Percentiles rank a stretch among this genome's conserved stretches.
Evolutionary conservation across 2,888 invertebrate genomes (phyloP).

Genomic region (Tinea semifulvella): DNA sequence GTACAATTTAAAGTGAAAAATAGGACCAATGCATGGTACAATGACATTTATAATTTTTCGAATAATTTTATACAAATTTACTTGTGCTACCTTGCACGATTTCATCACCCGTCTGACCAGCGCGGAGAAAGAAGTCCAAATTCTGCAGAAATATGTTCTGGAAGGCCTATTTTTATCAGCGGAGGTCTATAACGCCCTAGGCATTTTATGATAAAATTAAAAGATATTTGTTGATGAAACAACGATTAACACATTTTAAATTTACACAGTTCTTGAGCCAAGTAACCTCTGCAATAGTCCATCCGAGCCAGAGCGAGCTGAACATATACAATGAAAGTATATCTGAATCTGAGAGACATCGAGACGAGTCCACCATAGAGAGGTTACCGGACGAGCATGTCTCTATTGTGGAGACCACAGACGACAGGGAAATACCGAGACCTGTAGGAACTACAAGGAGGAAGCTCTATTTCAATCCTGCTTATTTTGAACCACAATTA

Average conservation of each 20-base stretch:
- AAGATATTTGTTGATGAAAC: slow-evolving; percentile 13
- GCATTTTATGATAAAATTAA: background rate
- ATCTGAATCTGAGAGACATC: slow-evolving; percentile 28
- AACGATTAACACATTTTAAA: background rate
- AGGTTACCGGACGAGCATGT: slow-evolving; percentile 85
- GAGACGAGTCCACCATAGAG: slow-evolving; percentile 71
- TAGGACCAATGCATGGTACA: no score
- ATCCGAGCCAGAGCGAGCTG: slow-evolving; percentile 62
- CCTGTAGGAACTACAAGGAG: slow-evolving; percentile 76
- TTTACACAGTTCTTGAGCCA: slow-evolving; percentile 39
- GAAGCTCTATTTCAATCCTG: slow-evolving; percentile 89
- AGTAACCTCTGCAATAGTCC: slow-evolving; percentile 77
- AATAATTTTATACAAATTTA: no score
- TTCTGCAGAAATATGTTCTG: no score
- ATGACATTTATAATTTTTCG: no score
- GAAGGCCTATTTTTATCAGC: no score
- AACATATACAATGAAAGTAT: slow-evolving; percentile 32
- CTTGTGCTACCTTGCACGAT: no score
- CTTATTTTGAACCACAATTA: slow-evolving; percentile 89
- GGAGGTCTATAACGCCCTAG: no score
- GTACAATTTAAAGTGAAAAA: no score
- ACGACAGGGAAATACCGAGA: slow-evolving; percentile 70
- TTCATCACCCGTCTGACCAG: no score
- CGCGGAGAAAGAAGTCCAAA: no score
- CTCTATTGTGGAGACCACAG: slow-evolving; percentile 83